phyloP scores from a whole-genome alignment of 2,888 invertebrate species.

The Xiphydria camelus region DNA sequence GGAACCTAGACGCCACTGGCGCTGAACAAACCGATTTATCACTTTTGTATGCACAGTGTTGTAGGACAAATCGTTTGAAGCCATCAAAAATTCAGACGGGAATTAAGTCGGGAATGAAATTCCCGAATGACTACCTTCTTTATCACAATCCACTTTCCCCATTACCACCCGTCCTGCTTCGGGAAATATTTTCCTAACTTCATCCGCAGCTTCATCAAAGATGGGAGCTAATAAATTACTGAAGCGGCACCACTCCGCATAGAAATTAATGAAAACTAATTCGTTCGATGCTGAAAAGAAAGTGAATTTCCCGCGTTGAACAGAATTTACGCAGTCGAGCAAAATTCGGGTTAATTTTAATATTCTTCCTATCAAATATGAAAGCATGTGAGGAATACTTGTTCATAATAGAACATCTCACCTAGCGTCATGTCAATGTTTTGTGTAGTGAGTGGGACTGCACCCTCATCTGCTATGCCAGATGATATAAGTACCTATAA shows the following conservation, averaged over 20 bases:
- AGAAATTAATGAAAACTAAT: slow-evolving; percentile 97
- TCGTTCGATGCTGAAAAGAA: slow-evolving; percentile 86
- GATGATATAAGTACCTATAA: slow-evolving; percentile 65
- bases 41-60: neutral
- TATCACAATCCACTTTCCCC: slow-evolving; percentile 97
- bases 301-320: slow-evolving; percentile 17
- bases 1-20: slow-evolving; percentile 84
- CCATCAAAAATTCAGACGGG: neutral
- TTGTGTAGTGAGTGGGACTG: slow-evolving; percentile 77
- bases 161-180: slow-evolving; percentile 85
- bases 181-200: slow-evolving; percentile 77
- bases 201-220: slow-evolving; percentile 93
- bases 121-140: slow-evolving; percentile 71
- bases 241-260: slow-evolving; percentile 99
- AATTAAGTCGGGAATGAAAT: neutral
- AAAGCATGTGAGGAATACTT: neutral
- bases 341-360: slow-evolving; percentile 1
- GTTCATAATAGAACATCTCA: slow-evolving; percentile 56
- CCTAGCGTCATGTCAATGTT: slow-evolving; percentile 86
- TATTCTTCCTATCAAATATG: slow-evolving; percentile 4
- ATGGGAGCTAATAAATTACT: slow-evolving; percentile 96
- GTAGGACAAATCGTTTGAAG: neutral
- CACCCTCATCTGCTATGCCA: slow-evolving; percentile 80
- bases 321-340: no score
- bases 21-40: slow-evolving; percentile 52